These are phyloP conservation scores for Recurvirostra avosetta DNA, from an alignment of 2,113 vertebrate species.

Conservation along the genomic window DNA sequence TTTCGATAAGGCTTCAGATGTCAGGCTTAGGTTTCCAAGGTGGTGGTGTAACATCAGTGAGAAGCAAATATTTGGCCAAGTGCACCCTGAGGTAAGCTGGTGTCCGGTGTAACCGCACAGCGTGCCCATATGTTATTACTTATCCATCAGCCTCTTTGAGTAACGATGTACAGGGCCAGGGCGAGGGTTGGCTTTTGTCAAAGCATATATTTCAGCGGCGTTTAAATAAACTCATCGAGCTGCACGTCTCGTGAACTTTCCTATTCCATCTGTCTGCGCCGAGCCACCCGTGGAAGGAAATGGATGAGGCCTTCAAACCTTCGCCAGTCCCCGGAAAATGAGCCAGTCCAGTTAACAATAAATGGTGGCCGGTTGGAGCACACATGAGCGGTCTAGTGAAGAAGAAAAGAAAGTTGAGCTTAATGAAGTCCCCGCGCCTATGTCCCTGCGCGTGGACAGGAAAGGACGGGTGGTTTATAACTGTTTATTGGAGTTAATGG, in stretches of 20 bases:
- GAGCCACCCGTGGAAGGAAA: slow-evolving; percentile 61
- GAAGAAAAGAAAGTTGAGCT: slow-evolving; percentile 61
- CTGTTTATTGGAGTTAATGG: slow-evolving; percentile 77
- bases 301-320: slow-evolving; percentile 56
- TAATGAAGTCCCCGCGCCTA: slow-evolving; percentile 70
- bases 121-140: slow-evolving; percentile 29
- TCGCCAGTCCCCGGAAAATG: slow-evolving; percentile 67
- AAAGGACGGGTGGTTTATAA: slow-evolving; percentile 78
- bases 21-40: slow-evolving; percentile 15
- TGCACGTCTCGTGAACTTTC: slow-evolving; percentile 56
- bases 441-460: slow-evolving; percentile 72
- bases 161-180: background rate
- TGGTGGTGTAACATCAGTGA: slow-evolving; percentile 15
- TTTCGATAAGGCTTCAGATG: background rate
- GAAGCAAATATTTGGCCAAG: slow-evolving; percentile 46
- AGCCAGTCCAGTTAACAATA: slow-evolving; percentile 73
- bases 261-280: slow-evolving; percentile 62
- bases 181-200: slow-evolving; percentile 33
- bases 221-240: slow-evolving; percentile 66
- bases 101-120: slow-evolving; percentile 25
- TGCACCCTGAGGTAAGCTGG: background rate
- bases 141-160: slow-evolving; percentile 27
- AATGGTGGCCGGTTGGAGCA: slow-evolving; percentile 64
- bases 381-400: slow-evolving; percentile 65
- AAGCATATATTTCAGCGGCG: slow-evolving; percentile 47